A percentile compares a stretch with the other conserved stretches of the same genome.
These are phyloP conservation scores for Allolobophora icterica DNA, from an alignment of 2,888 invertebrate species.

Conservation along the genomic window DNA sequence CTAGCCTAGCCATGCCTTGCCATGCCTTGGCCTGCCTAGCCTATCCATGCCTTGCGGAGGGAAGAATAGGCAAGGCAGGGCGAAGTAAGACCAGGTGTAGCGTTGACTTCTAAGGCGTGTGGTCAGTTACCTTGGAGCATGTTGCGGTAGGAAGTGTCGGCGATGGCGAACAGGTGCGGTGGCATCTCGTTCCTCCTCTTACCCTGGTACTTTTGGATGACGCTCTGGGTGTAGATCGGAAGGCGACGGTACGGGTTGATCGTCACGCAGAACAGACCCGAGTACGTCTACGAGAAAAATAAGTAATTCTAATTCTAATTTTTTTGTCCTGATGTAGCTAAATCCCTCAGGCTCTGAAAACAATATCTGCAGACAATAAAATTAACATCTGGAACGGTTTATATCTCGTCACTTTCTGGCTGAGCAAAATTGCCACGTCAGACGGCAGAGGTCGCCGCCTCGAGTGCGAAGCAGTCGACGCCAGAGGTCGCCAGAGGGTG, in stretches of 20 bases:
- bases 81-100: neutral
- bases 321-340: too few relatives aligned
- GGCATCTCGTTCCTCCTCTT: conserved; percentile 99
- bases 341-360: too few relatives aligned
- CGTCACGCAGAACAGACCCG: conserved; percentile 99
- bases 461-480: too few relatives aligned
- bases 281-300: conserved; percentile 86
- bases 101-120: neutral
- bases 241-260: conserved; percentile 99
- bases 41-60: too few relatives aligned
- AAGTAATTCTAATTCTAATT: neutral
- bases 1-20: too few relatives aligned
- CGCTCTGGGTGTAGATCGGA: conserved; percentile 96
- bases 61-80: neutral
- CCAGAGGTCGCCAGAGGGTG: too few relatives aligned
- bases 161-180: conserved; percentile 99
- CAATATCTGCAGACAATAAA: too few relatives aligned
- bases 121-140: conserved; percentile 74
- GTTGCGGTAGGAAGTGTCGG: conserved; percentile 99
- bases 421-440: too few relatives aligned
- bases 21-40: too few relatives aligned
- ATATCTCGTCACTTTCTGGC: too few relatives aligned
- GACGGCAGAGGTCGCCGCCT: too few relatives aligned
- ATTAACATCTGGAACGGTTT: too few relatives aligned
- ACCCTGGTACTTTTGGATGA: conserved; percentile 96